phyloP scores from a whole-genome alignment of 2,797 vertebrate species.

The Melanotaenia maccullochi region DNA sequence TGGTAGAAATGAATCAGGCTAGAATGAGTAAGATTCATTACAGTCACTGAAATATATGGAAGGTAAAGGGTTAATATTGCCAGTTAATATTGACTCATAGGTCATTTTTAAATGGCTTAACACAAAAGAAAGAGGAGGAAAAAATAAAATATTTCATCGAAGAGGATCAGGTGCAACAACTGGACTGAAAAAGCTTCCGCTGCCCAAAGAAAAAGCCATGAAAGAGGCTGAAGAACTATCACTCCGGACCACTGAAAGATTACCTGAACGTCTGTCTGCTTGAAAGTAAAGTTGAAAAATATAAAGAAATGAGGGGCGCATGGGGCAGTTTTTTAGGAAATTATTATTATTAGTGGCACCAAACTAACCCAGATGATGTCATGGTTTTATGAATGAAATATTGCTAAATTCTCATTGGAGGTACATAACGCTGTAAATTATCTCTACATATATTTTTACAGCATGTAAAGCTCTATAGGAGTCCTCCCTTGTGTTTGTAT shows the following conservation, averaged over 20 bases:
- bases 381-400: neutral
- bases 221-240: neutral
- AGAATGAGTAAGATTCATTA: neutral
- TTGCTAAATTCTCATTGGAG: neutral
- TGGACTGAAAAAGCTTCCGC: neutral
- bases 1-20: neutral
- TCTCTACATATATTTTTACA: neutral
- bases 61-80: too few relatives aligned
- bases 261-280: neutral
- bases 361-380: neutral
- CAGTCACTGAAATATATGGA: too few relatives aligned
- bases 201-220: neutral
- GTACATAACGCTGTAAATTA: neutral
- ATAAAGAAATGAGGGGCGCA: neutral
- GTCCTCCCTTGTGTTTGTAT: neutral
- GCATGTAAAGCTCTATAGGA: neutral
- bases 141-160: neutral
- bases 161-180: neutral
- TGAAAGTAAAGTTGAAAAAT: neutral
- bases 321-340: neutral
- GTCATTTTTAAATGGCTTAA: too few relatives aligned
- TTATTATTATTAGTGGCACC: neutral
- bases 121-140: too few relatives aligned
- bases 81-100: too few relatives aligned
- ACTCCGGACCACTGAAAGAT: neutral